phyloP scores from a whole-genome alignment of 2,888 invertebrate species.

The Monoplex corrugatus region DNA sequence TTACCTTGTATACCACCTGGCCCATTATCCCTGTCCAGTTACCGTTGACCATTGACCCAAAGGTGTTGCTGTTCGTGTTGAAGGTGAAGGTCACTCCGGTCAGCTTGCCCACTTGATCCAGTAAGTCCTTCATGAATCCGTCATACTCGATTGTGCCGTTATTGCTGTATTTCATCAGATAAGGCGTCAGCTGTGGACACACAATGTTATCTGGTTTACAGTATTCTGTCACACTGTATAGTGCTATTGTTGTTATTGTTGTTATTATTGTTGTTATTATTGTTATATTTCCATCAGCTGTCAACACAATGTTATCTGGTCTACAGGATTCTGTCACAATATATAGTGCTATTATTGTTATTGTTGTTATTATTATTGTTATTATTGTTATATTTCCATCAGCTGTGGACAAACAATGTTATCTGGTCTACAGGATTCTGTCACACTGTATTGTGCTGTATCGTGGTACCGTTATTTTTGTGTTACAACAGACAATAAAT shows the following conservation, averaged over 20 bases:
- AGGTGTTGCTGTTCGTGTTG: conserved; percentile 48
- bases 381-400: not conserved
- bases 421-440: not conserved
- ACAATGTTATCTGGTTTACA: not conserved
- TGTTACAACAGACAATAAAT: no score
- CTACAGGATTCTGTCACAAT: not conserved
- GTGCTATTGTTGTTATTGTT: no score
- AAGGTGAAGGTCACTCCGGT: conserved; percentile 55
- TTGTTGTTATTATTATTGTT: no score
- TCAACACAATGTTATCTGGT: not conserved
- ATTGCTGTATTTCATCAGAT: conserved; percentile 37
- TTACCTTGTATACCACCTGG: conserved; percentile 64
- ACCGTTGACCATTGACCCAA: conserved; percentile 60
- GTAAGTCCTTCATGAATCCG: conserved; percentile 67
- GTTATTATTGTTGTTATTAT: no score
- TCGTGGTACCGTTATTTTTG: no score
- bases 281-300: not conserved
- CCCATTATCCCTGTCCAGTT: conserved; percentile 69
- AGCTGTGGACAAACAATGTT: not conserved
- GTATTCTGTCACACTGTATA: no score
- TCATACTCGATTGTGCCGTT: conserved; percentile 50
- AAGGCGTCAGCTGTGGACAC: conserved; percentile 52
- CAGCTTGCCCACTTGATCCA: conserved; percentile 60
- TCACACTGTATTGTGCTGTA: no score
- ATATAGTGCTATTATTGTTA: no score